Conservation (phyloP, 30 jellyfish, hydroid and myxozoan genomes). For the Haliclystus octoradiatus region DNA sequence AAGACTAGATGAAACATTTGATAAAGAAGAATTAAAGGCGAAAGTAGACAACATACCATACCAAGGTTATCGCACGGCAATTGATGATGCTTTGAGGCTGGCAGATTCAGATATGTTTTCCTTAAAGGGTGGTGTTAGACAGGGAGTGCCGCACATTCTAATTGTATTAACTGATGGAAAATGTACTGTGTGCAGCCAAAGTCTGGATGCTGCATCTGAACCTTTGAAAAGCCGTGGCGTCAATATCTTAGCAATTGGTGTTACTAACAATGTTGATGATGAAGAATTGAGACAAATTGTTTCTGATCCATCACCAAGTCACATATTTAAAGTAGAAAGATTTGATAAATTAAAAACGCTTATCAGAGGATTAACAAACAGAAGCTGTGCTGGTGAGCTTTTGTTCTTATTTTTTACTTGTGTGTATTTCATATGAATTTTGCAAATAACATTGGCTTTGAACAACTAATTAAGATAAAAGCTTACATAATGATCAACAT, state of each 20-base stretch:
- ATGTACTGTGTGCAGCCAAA: slow-evolving; percentile 68
- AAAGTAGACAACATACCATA: slow-evolving; percentile 47
- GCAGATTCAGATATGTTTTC: slow-evolving; percentile 67
- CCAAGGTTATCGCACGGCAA: slow-evolving; percentile 80
- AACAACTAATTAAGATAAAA: too few relatives aligned
- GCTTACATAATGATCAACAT: too few relatives aligned
- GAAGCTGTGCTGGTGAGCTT: slow-evolving; percentile 46
- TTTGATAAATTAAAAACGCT: slow-evolving; percentile 39
- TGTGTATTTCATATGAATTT: too few relatives aligned
- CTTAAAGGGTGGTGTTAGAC: slow-evolving; percentile 72
- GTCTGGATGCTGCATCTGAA: slow-evolving; percentile 29
- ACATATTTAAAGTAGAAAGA: slow-evolving; percentile 44
- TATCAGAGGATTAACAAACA: slow-evolving; percentile 19
- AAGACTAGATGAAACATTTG: slow-evolving; percentile 70
- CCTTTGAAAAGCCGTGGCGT: slow-evolving; percentile 70
- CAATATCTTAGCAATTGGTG: slow-evolving; percentile 61
- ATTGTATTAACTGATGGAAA: slow-evolving; percentile 74
- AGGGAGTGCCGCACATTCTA: slow-evolving; percentile 77
- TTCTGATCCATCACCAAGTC: slow-evolving; percentile 47
- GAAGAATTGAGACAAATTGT: slow-evolving; percentile 43
- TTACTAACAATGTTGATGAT: slow-evolving; percentile 42
- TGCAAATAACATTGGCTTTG: too few relatives aligned
- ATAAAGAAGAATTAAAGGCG: slow-evolving; percentile 35
- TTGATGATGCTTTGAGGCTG: slow-evolving; percentile 77
- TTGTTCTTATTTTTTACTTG: not conserved